Conservation (phyloP, 2,888 invertebrate genomes). For the Eledone cirrhosa region DNA sequence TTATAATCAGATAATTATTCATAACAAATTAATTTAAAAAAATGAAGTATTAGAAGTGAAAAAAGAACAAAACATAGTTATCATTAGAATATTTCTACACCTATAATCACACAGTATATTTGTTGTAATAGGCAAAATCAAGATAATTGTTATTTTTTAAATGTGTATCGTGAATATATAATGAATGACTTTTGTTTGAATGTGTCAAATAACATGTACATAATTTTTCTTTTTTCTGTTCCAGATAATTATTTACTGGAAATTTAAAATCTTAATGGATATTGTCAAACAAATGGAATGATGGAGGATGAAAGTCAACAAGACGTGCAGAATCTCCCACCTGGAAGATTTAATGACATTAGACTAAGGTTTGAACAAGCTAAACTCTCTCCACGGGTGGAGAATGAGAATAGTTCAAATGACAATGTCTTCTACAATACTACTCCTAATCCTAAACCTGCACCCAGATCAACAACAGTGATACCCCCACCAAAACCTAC, state of each 20-base stretch:
- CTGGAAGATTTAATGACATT: conserved; percentile 49
- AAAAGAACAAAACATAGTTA: too few species aligned
- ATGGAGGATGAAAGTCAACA: conserved; percentile 33
- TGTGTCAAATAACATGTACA: too few species aligned
- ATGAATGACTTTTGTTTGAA: too few species aligned
- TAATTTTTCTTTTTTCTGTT: not conserved
- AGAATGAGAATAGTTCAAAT: not conserved
- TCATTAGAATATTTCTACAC: too few species aligned
- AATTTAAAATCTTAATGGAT: too few species aligned
- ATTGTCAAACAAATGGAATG: not conserved
- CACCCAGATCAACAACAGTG: not conserved
- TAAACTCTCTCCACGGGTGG: not conserved
- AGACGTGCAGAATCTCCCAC: conserved; percentile 47
- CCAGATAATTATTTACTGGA: not conserved
- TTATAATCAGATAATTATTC: too few species aligned
- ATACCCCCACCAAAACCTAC: not conserved
- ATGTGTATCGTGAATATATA: too few species aligned
- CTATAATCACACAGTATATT: too few species aligned
- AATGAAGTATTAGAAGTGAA: too few species aligned
- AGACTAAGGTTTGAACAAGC: conserved; percentile 44
- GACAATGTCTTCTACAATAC: not conserved
- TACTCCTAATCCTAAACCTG: not conserved
- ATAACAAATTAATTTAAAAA: too few species aligned
- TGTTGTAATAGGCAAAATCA: too few species aligned
- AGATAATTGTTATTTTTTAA: too few species aligned